phyloP scores from a whole-genome alignment of 2,113 vertebrate species.

The Coryphaenoides rupestris region DNA sequence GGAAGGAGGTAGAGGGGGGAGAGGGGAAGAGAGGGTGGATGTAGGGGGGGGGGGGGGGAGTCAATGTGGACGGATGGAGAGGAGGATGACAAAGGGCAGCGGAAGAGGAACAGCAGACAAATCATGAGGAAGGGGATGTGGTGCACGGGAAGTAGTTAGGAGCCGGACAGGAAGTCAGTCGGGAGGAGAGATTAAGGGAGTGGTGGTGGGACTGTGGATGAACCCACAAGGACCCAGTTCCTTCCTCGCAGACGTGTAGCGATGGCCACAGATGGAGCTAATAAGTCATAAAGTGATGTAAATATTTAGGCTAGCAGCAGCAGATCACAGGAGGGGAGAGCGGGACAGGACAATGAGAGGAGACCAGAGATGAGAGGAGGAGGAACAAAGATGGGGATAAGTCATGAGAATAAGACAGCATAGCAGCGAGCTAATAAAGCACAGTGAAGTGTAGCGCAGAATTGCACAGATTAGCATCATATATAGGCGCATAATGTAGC shows the following conservation, averaged over 20 bases:
- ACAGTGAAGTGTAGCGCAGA: no score
- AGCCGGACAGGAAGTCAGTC: slow-evolving; percentile 3
- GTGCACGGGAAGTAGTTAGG: slow-evolving; percentile 23
- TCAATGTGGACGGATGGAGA: not conserved
- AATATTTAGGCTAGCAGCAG: no score
- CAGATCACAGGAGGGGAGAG: not conserved
- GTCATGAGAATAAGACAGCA: not conserved
- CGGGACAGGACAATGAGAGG: not conserved
- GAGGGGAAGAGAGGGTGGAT: not conserved
- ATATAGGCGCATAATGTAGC: no score
- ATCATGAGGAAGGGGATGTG: slow-evolving; percentile 32
- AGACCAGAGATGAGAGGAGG: not conserved
- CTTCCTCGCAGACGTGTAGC: no score
- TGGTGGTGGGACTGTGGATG: slow-evolving; percentile 9
- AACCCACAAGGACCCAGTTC: not conserved
- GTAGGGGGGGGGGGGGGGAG: slow-evolving; percentile 20
- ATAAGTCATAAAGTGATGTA: no score
- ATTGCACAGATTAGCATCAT: no score
- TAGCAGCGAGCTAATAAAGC: no score
- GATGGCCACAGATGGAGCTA: no score
- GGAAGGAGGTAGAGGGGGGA: not conserved
- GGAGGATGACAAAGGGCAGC: slow-evolving; percentile 16
- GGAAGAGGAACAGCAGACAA: slow-evolving; percentile 14
- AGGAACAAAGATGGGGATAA: not conserved
- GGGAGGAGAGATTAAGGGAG: slow-evolving; percentile 1